Percentiles rank a stretch among this genome's conserved stretches.
phyloP scores from a whole-genome alignment of 2,113 vertebrate genomes.

The Euleptes europaea region DNA sequence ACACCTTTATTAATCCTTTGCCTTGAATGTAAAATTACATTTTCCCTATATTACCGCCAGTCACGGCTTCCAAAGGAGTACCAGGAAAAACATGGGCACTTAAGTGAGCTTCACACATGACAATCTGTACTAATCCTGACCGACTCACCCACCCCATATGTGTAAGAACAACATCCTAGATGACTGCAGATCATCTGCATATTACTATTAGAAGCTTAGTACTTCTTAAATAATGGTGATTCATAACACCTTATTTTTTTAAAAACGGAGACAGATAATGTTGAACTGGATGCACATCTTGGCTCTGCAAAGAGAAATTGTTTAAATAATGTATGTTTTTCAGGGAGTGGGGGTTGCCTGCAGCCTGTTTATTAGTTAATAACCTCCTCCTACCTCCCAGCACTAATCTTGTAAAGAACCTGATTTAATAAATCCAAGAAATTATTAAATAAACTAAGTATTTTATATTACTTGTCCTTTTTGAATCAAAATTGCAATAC shows the following conservation, averaged over 20 bases:
- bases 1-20: neutral
- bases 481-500: constrained; percentile 83
- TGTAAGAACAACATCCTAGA: neutral
- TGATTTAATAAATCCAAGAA: constrained; percentile 83
- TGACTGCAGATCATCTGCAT: neutral
- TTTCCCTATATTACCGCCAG: neutral
- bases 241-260: neutral
- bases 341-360: constrained; percentile 60
- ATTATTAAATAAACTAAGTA: constrained; percentile 84
- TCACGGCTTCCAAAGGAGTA: neutral
- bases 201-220: fast-evolving
- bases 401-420: constrained; percentile 78
- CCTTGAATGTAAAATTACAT: neutral
- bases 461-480: constrained; percentile 84
- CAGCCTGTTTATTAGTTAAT: constrained; percentile 75
- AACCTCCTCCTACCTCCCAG: constrained; percentile 67
- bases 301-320: constrained; percentile 43
- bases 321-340: constrained; percentile 60
- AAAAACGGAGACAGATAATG: constrained; percentile 19
- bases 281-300: constrained; percentile 36
- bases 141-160: neutral
- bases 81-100: neutral
- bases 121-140: neutral
- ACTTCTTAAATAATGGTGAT: constrained; percentile 21
- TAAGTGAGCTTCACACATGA: neutral